Conservation (phyloP, 2,797 vertebrate species). For the Crax fasciolata region DNA sequence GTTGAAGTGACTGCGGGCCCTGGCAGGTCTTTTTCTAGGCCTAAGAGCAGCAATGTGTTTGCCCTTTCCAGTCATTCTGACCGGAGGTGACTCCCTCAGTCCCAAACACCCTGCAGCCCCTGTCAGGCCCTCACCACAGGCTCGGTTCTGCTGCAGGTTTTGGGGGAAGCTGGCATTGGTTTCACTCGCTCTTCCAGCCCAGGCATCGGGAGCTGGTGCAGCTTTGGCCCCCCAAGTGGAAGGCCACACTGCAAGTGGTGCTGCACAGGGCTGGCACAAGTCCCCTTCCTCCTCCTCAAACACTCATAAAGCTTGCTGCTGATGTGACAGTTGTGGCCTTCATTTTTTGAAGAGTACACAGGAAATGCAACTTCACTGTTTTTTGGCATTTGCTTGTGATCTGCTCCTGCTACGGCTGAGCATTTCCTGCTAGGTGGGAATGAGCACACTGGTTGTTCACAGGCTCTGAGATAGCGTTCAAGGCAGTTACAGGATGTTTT, state of each 20-base stretch:
- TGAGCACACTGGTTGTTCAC: neutral
- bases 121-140: neutral
- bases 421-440: constrained; percentile 13
- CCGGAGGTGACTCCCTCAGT: neutral
- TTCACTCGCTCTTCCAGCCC: neutral
- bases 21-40: constrained; percentile 50
- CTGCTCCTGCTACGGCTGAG: constrained; percentile 2
- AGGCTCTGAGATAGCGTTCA: neutral
- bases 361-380: neutral
- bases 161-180: neutral
- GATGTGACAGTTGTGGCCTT: neutral
- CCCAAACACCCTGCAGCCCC: neutral
- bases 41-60: neutral
- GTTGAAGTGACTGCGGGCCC: constrained; percentile 78
- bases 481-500: constrained; percentile 36
- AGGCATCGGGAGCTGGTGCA: constrained; percentile 2
- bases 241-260: neutral
- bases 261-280: neutral
- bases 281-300: neutral
- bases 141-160: neutral
- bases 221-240: neutral
- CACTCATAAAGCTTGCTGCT: neutral
- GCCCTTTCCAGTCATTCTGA: neutral
- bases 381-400: neutral
- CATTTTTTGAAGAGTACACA: neutral